Evolutionary conservation across 2,888 invertebrate species (phyloP).

Genomic region (Pristionchus exspectatus): DNA sequence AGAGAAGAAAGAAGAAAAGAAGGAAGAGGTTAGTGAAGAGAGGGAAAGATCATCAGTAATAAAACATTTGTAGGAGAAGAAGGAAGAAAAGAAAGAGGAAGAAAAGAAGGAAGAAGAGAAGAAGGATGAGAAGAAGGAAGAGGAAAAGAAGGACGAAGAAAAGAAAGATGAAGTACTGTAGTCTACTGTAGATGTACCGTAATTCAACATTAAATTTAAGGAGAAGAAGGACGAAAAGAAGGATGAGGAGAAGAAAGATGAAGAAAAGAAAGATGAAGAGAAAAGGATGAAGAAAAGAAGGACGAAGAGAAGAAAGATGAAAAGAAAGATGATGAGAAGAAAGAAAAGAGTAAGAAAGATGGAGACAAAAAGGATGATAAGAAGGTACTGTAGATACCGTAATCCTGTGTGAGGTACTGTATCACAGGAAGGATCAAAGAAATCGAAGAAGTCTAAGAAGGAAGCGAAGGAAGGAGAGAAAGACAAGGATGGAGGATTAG

Average conservation of each 20-base stretch:
- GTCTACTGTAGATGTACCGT: background rate
- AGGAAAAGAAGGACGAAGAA: conserved; percentile 25
- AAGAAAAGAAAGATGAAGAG: conserved; percentile 38
- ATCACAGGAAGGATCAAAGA: conserved; percentile 16
- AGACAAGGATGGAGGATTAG: conserved; percentile 12
- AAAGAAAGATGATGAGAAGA: conserved; percentile 17
- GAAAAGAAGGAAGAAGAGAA: conserved; percentile 44
- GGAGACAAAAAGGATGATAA: conserved; percentile 24
- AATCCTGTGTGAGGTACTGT: background rate
- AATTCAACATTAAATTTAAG: background rate
- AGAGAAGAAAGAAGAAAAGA: conserved; percentile 33
- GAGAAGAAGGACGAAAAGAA: conserved; percentile 41
- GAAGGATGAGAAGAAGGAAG: conserved; percentile 31
- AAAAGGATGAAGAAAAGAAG: conserved; percentile 3
- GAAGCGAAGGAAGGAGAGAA: conserved; percentile 24
- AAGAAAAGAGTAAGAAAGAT: background rate
- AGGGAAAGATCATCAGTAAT: background rate
- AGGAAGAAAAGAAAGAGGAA: conserved; percentile 17
- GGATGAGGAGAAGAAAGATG: conserved; percentile 32
- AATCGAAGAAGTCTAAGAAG: conserved; percentile 40
- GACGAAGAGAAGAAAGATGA: conserved; percentile 2
- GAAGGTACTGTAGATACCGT: conserved; percentile 12
- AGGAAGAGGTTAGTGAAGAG: background rate
- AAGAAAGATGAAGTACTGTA: conserved; percentile 25
- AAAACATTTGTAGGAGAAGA: conserved; percentile 5